A percentile compares a stretch with the other conserved stretches of the same genome.
These are phyloP conservation scores for Cerastis rubricosa DNA, from an alignment of 2,888 invertebrate species.

Conservation along the genomic window DNA sequence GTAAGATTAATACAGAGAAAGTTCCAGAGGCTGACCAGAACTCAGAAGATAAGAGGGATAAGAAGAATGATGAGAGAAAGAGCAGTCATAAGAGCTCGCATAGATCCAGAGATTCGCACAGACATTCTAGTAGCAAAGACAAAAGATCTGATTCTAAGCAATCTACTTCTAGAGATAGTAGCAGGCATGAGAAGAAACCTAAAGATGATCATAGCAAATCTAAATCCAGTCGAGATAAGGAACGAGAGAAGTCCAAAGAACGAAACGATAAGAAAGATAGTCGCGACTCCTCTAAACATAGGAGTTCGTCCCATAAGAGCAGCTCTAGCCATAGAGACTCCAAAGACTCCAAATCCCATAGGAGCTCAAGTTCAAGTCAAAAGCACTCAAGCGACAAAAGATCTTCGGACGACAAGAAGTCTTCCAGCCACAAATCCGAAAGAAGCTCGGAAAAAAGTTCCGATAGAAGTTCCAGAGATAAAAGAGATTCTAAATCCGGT, in stretches of 20 bases:
- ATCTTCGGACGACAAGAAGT: conserved; percentile 83
- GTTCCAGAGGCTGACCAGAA: conserved; percentile 77
- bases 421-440: conserved; percentile 80
- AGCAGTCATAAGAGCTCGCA: conserved; percentile 84
- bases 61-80: conserved; percentile 81
- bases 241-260: conserved; percentile 80
- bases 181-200: conserved; percentile 82
- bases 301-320: conserved; percentile 84
- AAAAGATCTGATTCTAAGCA: conserved; percentile 84
- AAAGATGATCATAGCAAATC: conserved; percentile 83
- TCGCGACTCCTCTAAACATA: conserved; percentile 84
- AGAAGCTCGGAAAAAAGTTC: conserved; percentile 71
- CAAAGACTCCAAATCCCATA: conserved; percentile 83
- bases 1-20: conserved; percentile 85
- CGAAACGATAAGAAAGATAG: conserved; percentile 82
- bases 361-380: conserved; percentile 81
- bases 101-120: conserved; percentile 83
- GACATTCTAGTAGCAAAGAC: conserved; percentile 85
- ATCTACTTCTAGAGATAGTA: conserved; percentile 82
- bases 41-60: conserved; percentile 82
- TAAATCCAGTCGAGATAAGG: conserved; percentile 79
- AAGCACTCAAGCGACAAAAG: conserved; percentile 79
- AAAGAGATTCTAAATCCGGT: conserved; percentile 80
- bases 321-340: conserved; percentile 83
- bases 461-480: conserved; percentile 78